Evolutionary conservation across 1,140 invertebrate genomes (phyloP), one percentile per base, ranked within the genome.

Genomic region (Nebria ingens): DNA sequence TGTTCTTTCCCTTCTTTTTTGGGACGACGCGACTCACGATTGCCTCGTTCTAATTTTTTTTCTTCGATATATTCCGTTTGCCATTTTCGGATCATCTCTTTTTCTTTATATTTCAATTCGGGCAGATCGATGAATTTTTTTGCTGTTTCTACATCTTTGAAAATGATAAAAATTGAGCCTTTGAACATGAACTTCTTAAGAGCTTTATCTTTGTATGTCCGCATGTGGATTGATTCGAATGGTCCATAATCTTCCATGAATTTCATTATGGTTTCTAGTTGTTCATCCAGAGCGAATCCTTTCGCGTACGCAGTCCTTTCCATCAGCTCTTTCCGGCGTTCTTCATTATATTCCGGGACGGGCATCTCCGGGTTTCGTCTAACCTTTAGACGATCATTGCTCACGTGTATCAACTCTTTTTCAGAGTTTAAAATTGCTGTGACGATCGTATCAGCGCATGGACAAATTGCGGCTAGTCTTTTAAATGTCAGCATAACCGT

Each of bases 151-250:
- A 82, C 73, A 21, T 79, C 86, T 61, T 82, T 79, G 65, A 94
- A 97, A 1, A 87, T 85, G 19, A 86, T 79, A 75, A 94, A 94
- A 51, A 93, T 81, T 4, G 93, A 96, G 40, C 93, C 93, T 74
- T 97, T 91, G 64, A 93, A 93, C 25, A 78, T 70, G 51, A 76
- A 73, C 34, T 78, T 76, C 63, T 87, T 86, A 4, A 73, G 74
- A 3, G 78, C 71, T 57, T 79, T 81, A 61, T 87, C 83, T 29
- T 72, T 69, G 60, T 85, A 89, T 55, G 78, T 79, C 59, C 88
- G 79, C 80, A 89, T 86, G 62, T 81, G 72, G 34, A 96, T 74
- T 66, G 87, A 87, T 49, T 93, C 87, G 29, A 87, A 77, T 50
- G 81, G 76, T 11, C 87, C 84, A 71, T 77, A 84, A 21, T 76